These are phyloP conservation scores for Apis dorsata DNA, from an alignment of 1,140 invertebrate genomes.

Conservation along the genomic window DNA sequence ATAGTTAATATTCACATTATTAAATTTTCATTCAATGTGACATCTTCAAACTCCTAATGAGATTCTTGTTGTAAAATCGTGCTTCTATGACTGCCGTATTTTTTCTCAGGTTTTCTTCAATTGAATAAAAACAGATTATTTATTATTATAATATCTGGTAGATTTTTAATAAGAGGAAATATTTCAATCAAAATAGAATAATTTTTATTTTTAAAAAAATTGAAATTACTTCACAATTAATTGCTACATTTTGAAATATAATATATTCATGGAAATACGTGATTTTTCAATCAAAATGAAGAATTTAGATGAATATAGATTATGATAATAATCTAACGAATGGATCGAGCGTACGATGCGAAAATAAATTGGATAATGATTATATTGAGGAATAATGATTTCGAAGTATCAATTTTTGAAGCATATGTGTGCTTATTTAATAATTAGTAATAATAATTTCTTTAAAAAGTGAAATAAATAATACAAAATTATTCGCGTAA, in stretches of 20 bases:
- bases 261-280: not conserved
- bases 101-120: not conserved
- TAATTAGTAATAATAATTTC: no score
- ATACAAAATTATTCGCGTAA: no score
- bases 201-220: not conserved
- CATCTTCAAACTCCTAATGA: constrained; percentile 13
- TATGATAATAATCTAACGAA: not conserved
- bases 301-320: not conserved
- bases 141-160: no score
- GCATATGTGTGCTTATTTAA: no score
- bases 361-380: not conserved
- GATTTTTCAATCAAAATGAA: not conserved
- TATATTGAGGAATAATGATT: not conserved
- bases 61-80: not conserved
- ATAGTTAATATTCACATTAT: constrained; percentile 55
- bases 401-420: not conserved
- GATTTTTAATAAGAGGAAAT: no score
- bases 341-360: not conserved
- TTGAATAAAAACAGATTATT: no score
- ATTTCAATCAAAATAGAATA: not conserved
- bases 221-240: not conserved
- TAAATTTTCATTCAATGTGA: constrained; percentile 45
- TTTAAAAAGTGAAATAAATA: no score
- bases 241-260: not conserved
- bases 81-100: not conserved